Evolutionary conservation across 2,888 invertebrate genomes (phyloP).

Genomic region (Lasioglossum zephyrum): DNA sequence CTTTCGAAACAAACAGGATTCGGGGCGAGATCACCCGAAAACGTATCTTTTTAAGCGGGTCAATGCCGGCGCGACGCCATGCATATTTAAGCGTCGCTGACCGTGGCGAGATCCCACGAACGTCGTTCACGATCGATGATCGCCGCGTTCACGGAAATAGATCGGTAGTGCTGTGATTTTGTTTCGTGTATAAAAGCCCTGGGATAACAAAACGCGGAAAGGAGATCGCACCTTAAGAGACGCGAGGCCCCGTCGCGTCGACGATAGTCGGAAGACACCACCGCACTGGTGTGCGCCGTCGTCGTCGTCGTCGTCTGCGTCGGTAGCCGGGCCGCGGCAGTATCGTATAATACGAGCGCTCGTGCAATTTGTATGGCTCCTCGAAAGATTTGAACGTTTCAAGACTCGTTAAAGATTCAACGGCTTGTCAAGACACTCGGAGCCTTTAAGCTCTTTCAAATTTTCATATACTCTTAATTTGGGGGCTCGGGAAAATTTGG

Average conservation of each 20-base stretch:
- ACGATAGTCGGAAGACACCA: neutral
- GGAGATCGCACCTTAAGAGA: too few relatives aligned
- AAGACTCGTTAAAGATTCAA: slow-evolving; percentile 12
- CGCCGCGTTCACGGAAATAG: neutral
- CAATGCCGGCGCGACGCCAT: slow-evolving; percentile 33
- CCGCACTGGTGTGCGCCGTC: neutral
- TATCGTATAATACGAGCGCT: slow-evolving; percentile 5
- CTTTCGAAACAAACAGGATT: too few relatives aligned
- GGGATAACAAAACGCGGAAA: too few relatives aligned
- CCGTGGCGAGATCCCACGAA: slow-evolving; percentile 5
- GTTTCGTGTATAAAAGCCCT: too few relatives aligned
- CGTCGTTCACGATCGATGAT: slow-evolving; percentile 38
- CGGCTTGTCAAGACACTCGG: slow-evolving; percentile 14
- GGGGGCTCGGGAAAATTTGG: neutral
- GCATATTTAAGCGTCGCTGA: slow-evolving; percentile 25
- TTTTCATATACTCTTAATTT: slow-evolving; percentile 15
- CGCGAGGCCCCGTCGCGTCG: neutral
- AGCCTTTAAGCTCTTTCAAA: slow-evolving; percentile 19
- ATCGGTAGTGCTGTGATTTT: neutral
- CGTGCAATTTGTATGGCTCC: slow-evolving; percentile 22
- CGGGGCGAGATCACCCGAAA: neutral
- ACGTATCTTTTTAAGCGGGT: slow-evolving; percentile 20
- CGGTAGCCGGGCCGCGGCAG: neutral
- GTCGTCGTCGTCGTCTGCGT: neutral
- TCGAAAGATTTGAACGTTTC: slow-evolving; percentile 37